Evolutionary conservation across 2,888 invertebrate genomes (phyloP).

Genomic region (Cremastinae sp.): DNA sequence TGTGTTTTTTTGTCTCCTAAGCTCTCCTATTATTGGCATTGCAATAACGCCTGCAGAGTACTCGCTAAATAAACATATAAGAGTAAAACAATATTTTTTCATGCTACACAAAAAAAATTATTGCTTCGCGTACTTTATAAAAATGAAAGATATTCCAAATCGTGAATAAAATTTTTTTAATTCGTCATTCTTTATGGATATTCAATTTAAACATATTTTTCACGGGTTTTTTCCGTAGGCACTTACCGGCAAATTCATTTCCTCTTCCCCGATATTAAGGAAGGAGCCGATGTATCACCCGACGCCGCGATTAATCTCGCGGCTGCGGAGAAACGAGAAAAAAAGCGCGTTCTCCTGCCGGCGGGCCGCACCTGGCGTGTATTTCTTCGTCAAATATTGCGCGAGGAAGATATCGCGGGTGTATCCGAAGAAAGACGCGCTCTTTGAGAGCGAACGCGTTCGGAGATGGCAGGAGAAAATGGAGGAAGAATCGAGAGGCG

Average conservation of each 20-base stretch:
- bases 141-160: too few species aligned
- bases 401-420: slow-evolving; percentile 33
- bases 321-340: too few species aligned
- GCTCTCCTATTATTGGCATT: too few species aligned
- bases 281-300: slow-evolving; percentile 42
- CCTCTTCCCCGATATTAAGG: slow-evolving; percentile 12
- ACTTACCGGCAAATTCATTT: slow-evolving; percentile 14
- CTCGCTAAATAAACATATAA: too few species aligned
- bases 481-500: slow-evolving; percentile 45
- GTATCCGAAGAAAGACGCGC: slow-evolving; percentile 38
- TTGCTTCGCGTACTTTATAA: too few species aligned
- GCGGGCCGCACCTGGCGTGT: slow-evolving; percentile 35
- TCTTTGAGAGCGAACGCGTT: slow-evolving; percentile 32
- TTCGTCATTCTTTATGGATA: too few species aligned
- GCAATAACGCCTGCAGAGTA: too few species aligned
- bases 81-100: too few species aligned
- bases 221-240: neutral
- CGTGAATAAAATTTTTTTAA: too few species aligned
- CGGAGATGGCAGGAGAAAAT: slow-evolving; percentile 9
- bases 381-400: slow-evolving; percentile 48
- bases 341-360: slow-evolving; percentile 11
- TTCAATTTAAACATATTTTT: too few species aligned
- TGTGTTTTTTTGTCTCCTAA: too few species aligned
- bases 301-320: slow-evolving; percentile 45
- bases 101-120: too few species aligned